phyloP scores from a whole-genome alignment of 23 tunicate species.

The Clavelina lepadiformis region DNA sequence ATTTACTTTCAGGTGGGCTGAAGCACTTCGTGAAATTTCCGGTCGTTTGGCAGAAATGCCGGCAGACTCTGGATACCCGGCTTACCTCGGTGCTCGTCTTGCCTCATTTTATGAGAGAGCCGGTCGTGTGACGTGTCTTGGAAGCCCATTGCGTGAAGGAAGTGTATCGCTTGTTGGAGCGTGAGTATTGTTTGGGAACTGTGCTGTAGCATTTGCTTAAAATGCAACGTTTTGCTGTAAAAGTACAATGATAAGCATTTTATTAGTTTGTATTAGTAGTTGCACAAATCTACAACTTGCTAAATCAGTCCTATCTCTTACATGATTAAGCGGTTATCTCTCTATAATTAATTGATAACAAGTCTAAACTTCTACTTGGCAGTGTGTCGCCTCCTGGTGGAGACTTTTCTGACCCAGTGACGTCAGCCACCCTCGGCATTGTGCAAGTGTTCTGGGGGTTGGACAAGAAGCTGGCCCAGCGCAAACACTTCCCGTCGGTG shows the following conservation, averaged over 20 bases:
- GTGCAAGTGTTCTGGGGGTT: constrained; percentile 99
- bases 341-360: too few relatives aligned
- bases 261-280: too few relatives aligned
- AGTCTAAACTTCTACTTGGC: constrained; percentile 11
- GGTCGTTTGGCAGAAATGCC: constrained; percentile 99
- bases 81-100: constrained; percentile 91
- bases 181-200: constrained; percentile 39
- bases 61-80: constrained; percentile 99
- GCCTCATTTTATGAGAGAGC: constrained; percentile 99
- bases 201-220: too few relatives aligned
- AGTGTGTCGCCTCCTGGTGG: constrained; percentile 99
- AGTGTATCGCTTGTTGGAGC: constrained; percentile 99
- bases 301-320: too few relatives aligned
- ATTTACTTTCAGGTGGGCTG: constrained; percentile 93
- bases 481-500: constrained; percentile 98
- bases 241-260: too few relatives aligned
- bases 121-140: constrained; percentile 88
- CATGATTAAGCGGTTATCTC: too few relatives aligned
- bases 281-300: too few relatives aligned
- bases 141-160: constrained; percentile 92
- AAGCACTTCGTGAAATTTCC: constrained; percentile 98
- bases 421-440: constrained; percentile 98
- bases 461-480: constrained; percentile 95
- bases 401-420: constrained; percentile 99
- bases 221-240: too few relatives aligned